These are phyloP conservation scores for Venustaconcha ellipsiformis DNA, from an alignment of 1,140 invertebrate species.

Conservation along the genomic window DNA sequence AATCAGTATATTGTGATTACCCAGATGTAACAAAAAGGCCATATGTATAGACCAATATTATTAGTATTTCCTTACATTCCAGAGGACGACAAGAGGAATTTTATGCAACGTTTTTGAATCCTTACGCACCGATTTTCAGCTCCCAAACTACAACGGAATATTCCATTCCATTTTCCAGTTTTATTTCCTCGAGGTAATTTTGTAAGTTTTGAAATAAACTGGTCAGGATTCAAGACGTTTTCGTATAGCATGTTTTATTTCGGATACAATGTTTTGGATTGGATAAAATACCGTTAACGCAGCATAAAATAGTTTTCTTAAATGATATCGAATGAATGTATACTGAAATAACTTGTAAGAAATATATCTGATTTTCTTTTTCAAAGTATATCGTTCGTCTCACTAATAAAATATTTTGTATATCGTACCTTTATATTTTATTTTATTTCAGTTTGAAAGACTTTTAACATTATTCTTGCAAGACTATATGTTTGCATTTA, in stretches of 20 bases:
- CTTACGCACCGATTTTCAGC: slow-evolving; percentile 23
- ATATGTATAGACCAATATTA: no score
- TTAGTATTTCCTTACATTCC: not conserved
- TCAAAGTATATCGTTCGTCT: no score
- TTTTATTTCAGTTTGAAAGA: no score
- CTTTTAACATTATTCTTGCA: no score
- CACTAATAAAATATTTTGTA: no score
- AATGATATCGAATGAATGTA: not conserved
- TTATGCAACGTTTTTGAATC: slow-evolving; percentile 46
- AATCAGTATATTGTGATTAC: no score
- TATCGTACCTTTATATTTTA: no score
- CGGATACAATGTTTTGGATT: not conserved
- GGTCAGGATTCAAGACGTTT: not conserved
- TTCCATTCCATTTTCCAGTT: slow-evolving; percentile 33
- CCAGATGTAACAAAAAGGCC: no score
- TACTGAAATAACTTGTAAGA: no score
- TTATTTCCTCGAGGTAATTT: slow-evolving; percentile 41
- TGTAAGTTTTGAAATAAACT: no score
- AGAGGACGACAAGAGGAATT: slow-evolving; percentile 49
- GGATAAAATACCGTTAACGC: not conserved
- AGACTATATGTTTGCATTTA: no score
- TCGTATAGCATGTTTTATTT: not conserved
- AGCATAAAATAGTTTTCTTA: not conserved
- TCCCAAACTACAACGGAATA: slow-evolving; percentile 3
- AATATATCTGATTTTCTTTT: no score